phyloP scores from a whole-genome alignment of 2,888 invertebrate genomes.

The Capitulum mitella region DNA sequence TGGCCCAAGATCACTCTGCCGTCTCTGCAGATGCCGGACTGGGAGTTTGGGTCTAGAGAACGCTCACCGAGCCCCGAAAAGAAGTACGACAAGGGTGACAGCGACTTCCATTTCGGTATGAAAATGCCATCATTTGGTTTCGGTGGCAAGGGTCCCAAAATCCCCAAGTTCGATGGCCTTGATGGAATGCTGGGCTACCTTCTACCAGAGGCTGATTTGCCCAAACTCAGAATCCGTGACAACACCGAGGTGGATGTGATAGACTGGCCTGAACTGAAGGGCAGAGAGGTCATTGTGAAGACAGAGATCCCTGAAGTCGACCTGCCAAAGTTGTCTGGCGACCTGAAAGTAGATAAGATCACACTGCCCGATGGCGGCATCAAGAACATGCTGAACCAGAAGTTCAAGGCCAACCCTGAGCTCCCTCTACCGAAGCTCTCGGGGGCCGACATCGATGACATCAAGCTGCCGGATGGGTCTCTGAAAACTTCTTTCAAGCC shows the following conservation, averaged over 20 bases:
- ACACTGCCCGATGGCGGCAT: neutral
- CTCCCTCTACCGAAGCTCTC: neutral
- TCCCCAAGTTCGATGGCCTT: neutral
- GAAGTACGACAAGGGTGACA: neutral
- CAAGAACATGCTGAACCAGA: neutral
- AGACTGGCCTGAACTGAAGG: neutral
- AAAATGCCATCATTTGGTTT: slow-evolving; percentile 8
- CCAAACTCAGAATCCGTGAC: neutral
- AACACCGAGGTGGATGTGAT: neutral
- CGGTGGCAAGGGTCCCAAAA: neutral
- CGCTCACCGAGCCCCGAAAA: neutral
- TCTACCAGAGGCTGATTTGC: neutral
- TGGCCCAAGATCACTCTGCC: neutral
- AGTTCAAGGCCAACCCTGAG: neutral
- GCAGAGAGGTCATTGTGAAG: neutral
- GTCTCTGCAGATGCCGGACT: neutral
- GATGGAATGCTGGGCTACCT: neutral
- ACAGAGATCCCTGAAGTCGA: neutral
- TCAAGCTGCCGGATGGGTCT: neutral
- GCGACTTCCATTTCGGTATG: neutral
- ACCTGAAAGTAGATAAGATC: neutral
- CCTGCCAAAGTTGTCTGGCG: neutral
- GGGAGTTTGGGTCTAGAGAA: neutral
- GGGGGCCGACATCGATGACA: neutral
- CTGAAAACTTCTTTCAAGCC: neutral